Percentiles rank a stretch among this genome's conserved stretches.
phyloP scores from a whole-genome alignment of 2,113 vertebrate species.

The Philantomba maxwellii region DNA sequence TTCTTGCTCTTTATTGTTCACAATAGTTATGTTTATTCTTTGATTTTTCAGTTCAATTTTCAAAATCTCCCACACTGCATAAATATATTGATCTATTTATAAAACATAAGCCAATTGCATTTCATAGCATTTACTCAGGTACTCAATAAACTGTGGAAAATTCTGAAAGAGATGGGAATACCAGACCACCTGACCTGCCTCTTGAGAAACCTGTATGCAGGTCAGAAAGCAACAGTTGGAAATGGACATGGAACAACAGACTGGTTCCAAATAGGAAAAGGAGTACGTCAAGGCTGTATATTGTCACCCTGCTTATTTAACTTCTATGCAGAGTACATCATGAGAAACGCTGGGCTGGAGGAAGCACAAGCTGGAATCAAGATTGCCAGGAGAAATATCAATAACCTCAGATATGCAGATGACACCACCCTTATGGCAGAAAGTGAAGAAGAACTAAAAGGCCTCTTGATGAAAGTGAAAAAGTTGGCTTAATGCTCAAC shows the following conservation, averaged over 20 bases:
- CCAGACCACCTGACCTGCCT: not conserved
- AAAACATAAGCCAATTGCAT: not conserved
- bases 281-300: not conserved
- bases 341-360: not conserved
- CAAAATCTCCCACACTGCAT: not conserved
- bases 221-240: not conserved
- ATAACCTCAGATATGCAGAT: not conserved
- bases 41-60: slow-evolving; percentile 37
- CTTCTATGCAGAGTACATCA: not conserved
- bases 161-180: not conserved
- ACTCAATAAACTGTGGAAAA: not conserved
- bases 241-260: not conserved
- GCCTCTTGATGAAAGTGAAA: not conserved
- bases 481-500: not conserved
- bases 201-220: not conserved
- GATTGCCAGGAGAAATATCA: not conserved
- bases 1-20: not conserved
- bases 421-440: not conserved
- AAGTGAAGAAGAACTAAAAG: not conserved
- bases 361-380: not conserved
- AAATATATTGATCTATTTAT: not conserved
- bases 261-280: not conserved
- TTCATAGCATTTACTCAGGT: not conserved
- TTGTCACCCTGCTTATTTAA: not conserved
- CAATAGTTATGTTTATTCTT: not conserved